phyloP scores from a whole-genome alignment of 2,888 invertebrate genomes.

The Drosophila lacicola region DNA sequence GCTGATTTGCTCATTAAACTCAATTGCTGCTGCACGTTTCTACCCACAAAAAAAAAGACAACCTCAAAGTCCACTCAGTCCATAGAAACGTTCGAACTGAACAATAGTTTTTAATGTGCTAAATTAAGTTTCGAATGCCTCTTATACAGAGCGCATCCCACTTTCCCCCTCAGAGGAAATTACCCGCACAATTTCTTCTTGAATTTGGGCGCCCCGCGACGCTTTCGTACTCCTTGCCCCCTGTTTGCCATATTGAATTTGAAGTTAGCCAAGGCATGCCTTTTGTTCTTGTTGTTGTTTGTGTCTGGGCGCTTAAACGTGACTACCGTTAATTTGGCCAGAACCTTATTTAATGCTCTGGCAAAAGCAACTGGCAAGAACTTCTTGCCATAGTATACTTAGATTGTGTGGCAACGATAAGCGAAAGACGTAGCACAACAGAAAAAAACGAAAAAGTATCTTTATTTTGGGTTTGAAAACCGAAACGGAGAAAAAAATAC shows the following conservation, averaged over 20 bases:
- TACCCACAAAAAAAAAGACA: slow-evolving; percentile 8
- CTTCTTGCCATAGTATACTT: slow-evolving; percentile 31
- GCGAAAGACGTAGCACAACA: slow-evolving; percentile 28
- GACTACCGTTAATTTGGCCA: slow-evolving; percentile 77
- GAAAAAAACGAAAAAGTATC: slow-evolving; percentile 41
- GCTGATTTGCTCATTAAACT: slow-evolving; percentile 67
- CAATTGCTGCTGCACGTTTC: slow-evolving; percentile 65
- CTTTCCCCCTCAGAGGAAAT: slow-evolving; percentile 27
- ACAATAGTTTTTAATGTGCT: slow-evolving; percentile 78
- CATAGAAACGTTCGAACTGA: slow-evolving; percentile 26
- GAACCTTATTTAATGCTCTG: slow-evolving; percentile 62
- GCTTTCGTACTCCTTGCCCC: background rate
- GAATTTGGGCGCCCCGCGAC: background rate
- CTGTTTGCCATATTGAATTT: slow-evolving; percentile 53
- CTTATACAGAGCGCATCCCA: slow-evolving; percentile 15
- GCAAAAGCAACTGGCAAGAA: slow-evolving; percentile 43
- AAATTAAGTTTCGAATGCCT: slow-evolving; percentile 68
- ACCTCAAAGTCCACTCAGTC: slow-evolving; percentile 14
- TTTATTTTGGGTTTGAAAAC: slow-evolving; percentile 36
- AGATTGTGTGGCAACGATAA: slow-evolving; percentile 53
- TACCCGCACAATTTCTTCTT: slow-evolving; percentile 57
- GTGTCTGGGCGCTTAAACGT: slow-evolving; percentile 65
- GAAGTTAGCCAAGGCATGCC: slow-evolving; percentile 52
- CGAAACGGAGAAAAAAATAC: slow-evolving; percentile 1
- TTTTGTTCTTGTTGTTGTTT: slow-evolving; percentile 55